Base-by-base conservation (phyloP, 2,888 invertebrate genomes). In the Drosophila sordidula region DNA sequence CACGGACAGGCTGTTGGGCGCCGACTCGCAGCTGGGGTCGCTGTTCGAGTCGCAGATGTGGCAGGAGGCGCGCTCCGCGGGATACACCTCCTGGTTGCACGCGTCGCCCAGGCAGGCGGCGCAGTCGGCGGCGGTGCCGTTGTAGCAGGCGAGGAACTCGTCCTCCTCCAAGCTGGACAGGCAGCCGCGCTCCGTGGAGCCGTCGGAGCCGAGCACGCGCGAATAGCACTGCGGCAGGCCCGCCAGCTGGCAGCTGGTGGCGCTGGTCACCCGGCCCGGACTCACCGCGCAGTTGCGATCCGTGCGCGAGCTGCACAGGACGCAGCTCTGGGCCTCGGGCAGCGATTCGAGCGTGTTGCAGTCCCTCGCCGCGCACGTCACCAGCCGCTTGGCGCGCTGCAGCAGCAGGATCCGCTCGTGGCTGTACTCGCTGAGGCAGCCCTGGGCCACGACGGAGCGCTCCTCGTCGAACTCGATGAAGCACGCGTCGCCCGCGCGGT, bases 101-200 rank as follows among this genome's bases (percentile, higher is more conserved):
- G 32, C 29, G 1, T 74, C 56, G 6, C 89, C 90, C 5, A 22
- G 32, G 50, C 91, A 91, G 12, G 84, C 16, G 14, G 50, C 12
- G 44, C 92, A 91, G 0, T 66, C 70, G 0, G 44, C 14, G 3
- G 90, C 84, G 1, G 86, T 90, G 29, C 90, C 90, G 41, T 84
- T 83, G 16, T 87, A 78, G 51, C 91, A 91, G 12, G 80, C 51
- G 1, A 87, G 46, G 67, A 91, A 91, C 11, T 90, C 90, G 3
- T 91, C 87, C 2, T 77, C 80, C 44, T 84, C 75, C 52, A 91
- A 65, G 51, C 71, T 90, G 6, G 91, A 87, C 6, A 90, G 36
- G 12, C 91, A 91, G 8, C 92, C 92, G 29, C 91, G 81, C 64
- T 92, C 92, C 1, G 91, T 91, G 25, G 78, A 58, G n/a, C 91